phyloP scores from a whole-genome alignment of 2,113 vertebrate genomes.

The Madoqua kirkii region DNA sequence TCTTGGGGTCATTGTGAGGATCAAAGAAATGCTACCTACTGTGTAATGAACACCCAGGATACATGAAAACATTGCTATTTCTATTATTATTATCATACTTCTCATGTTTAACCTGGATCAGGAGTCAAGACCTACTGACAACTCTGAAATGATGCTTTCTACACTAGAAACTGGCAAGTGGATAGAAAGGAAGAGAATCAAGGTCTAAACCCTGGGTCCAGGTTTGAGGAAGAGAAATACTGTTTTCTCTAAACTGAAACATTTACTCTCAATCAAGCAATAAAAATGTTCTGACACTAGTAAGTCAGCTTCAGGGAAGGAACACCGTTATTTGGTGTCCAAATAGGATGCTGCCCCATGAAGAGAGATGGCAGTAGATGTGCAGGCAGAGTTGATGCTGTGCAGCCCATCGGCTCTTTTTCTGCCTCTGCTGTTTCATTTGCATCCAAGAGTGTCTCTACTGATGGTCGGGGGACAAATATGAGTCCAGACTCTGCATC shows the following conservation, averaged over 20 bases:
- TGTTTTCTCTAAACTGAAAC: not conserved
- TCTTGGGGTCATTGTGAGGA: too few species aligned
- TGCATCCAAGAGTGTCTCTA: not conserved
- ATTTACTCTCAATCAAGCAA: too few species aligned
- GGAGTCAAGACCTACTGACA: too few species aligned
- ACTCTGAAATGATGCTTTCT: not conserved
- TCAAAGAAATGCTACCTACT: not conserved
- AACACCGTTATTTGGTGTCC: not conserved
- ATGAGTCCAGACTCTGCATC: not conserved
- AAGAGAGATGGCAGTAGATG: rapidly evolving
- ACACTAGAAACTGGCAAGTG: not conserved
- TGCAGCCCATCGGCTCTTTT: not conserved
- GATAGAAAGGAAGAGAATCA: not conserved
- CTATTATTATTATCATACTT: not conserved
- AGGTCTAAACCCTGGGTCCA: too few species aligned
- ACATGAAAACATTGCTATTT: too few species aligned
- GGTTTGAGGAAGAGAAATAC: not conserved
- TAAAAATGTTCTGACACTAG: too few species aligned
- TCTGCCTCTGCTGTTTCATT: not conserved
- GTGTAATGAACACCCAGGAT: rapidly evolving
- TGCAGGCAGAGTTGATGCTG: rapidly evolving
- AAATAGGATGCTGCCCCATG: not conserved
- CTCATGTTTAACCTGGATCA: too few species aligned
- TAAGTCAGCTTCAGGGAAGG: not conserved
- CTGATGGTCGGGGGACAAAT: rapidly evolving